A percentile compares a stretch with the other conserved stretches of the same genome.
Conservation (phyloP, 2,888 invertebrate species). For the Epirrhoe tristata region DNA sequence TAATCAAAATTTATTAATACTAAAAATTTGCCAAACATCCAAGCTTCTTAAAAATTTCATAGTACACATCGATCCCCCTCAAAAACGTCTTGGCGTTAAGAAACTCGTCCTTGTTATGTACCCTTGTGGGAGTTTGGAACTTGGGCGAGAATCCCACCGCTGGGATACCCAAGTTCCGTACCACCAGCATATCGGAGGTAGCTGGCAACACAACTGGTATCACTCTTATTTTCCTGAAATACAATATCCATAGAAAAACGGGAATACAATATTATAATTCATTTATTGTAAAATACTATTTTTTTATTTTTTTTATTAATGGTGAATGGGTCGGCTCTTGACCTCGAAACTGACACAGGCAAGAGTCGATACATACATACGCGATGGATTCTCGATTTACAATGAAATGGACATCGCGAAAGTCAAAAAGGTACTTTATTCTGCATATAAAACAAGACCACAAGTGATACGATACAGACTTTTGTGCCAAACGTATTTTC, state of each 20-base stretch:
- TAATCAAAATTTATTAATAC: background rate
- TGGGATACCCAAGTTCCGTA: constrained; percentile 64
- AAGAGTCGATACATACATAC: too few relatives aligned
- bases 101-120: constrained; percentile 64
- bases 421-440: too few relatives aligned
- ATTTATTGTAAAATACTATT: too few relatives aligned
- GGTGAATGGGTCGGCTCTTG: too few relatives aligned
- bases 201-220: constrained; percentile 60
- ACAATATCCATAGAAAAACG: background rate
- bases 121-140: constrained; percentile 47
- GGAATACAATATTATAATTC: background rate
- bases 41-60: constrained; percentile 40
- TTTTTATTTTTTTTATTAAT: too few relatives aligned
- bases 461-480: too few relatives aligned
- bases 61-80: constrained; percentile 65
- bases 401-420: too few relatives aligned
- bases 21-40: constrained; percentile 27
- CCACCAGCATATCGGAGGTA: constrained; percentile 61
- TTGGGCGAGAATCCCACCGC: constrained; percentile 67
- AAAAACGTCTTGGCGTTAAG: constrained; percentile 60
- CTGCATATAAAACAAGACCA: too few relatives aligned
- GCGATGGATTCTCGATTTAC: too few relatives aligned
- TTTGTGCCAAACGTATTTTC: too few relatives aligned
- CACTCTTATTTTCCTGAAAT: constrained; percentile 60
- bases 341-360: too few relatives aligned